A percentile compares a stretch with the other conserved stretches of the same genome.
Evolutionary conservation across 2,888 invertebrate genomes (phyloP).

Genomic region (Sericinus montela): DNA sequence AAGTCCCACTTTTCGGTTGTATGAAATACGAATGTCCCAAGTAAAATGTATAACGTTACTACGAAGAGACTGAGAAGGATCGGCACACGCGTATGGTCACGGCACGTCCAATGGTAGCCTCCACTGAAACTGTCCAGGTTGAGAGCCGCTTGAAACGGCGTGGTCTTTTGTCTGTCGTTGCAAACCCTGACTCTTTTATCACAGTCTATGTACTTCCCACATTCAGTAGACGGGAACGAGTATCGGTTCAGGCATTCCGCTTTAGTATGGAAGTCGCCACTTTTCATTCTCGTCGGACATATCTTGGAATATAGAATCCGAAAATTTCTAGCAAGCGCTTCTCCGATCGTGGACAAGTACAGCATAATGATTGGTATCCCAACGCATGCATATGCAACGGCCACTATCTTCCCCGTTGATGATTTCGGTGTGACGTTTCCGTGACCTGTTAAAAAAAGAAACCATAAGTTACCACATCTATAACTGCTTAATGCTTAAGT

Average conservation of each 20-base stretch:
- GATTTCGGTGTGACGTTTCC: conserved; percentile 91
- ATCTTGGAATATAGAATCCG: conserved; percentile 83
- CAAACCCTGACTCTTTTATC: conserved; percentile 37
- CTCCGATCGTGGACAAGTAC: conserved; percentile 92
- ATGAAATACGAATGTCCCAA: conserved; percentile 94
- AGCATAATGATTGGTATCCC: conserved; percentile 94
- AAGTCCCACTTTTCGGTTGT: conserved; percentile 95
- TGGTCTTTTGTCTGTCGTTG: conserved; percentile 38
- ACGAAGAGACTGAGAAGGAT: conserved; percentile 91
- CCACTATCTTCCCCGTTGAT: conserved; percentile 87
- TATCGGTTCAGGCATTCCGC: conserved; percentile 41
- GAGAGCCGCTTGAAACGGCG: conserved; percentile 68
- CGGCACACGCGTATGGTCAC: conserved; percentile 88
- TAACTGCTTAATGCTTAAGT: too few relatives aligned
- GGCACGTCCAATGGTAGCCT: conserved; percentile 64
- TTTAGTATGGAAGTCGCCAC: conserved; percentile 41
- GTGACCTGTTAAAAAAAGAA: conserved; percentile 81
- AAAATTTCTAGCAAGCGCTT: conserved; percentile 89
- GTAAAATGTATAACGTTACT: conserved; percentile 91
- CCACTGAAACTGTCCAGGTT: conserved; percentile 60
- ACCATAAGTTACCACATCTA: too few relatives aligned
- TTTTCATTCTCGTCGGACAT: conserved; percentile 42
- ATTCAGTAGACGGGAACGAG: conserved; percentile 28
- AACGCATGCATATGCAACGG: conserved; percentile 90
- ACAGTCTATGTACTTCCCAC: conserved; percentile 36